Evolutionary conservation across 2,797 vertebrate species (phyloP), one percentile per base, ranked within the genome.

Genomic region (Arctocebus calabarensis): DNA sequence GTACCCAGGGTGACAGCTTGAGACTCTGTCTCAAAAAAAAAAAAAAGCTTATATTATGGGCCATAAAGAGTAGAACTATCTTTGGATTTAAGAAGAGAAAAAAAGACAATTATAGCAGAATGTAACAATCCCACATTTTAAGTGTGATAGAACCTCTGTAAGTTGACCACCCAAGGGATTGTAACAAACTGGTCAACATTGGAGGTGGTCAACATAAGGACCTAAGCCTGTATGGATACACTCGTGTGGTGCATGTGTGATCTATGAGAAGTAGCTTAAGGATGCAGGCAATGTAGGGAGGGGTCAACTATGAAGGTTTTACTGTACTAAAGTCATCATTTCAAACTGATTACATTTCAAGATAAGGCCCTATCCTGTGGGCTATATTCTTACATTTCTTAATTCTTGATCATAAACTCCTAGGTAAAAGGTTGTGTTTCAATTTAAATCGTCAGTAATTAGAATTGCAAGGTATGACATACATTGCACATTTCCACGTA

Each of bases 281-380:
- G 45, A 10, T 45, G 45, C 45, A 45, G 45, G 45, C 45, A 45
- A 45, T 45, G 45, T 45, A 45, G 45, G 45, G 45, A 45, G 45
- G 45, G 45, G 45, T 45, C 45, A 45, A 10, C 45, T 45, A 45
- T 45, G 45, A 45, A 45, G 45, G 45, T 45, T 45, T 11, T 45
- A 45, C 45, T 45, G 45, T 45, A 75, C n/a, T 59, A 23, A 87
- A 81, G 25, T 27, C 48, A 34, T 74, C 29, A 57, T 94, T 93
- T 91, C 75, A 83, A 94, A 88, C 57, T 37, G 59, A 93, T 68
- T 73, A 25, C 17, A 83, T 85, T 92, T 85, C 88, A 89, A 90
- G 74, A 27, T 37, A 83, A 93, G 7, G 59, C 7, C 84, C 43
- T 90, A 20, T 81, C 13, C 27, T 27, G 9, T 37, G 37, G n/a